Evolutionary conservation across 2,797 vertebrate genomes (phyloP).

Genomic region (Phalanger gymnotis): DNA sequence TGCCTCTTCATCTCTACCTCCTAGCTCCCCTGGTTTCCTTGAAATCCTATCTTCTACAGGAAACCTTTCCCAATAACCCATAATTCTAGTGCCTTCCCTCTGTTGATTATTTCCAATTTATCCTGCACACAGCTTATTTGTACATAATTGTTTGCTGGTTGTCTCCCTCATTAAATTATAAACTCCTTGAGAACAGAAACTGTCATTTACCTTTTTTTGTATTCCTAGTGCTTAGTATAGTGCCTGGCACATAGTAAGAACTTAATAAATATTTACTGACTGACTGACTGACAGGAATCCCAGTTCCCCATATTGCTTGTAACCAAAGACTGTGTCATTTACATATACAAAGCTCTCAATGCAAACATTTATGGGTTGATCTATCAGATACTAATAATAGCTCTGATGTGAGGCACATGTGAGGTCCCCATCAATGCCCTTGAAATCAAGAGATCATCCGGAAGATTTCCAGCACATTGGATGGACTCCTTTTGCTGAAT

Average conservation of each 20-base stretch:
- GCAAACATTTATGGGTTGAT: not conserved
- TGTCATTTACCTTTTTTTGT: not conserved
- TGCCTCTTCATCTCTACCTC: not conserved
- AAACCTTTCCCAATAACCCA: not conserved
- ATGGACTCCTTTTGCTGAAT: not conserved
- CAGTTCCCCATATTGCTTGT: not conserved
- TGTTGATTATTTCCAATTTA: not conserved
- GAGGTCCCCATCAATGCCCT: not conserved
- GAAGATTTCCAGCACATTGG: not conserved
- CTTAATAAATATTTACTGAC: not conserved
- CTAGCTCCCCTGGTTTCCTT: not conserved
- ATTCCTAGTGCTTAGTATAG: not conserved
- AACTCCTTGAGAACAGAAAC: not conserved
- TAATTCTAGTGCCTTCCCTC: not conserved
- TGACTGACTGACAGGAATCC: not conserved
- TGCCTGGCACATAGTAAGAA: not conserved
- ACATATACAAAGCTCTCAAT: not conserved
- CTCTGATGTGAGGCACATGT: not conserved
- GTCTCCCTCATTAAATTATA: not conserved
- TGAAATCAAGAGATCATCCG: not conserved
- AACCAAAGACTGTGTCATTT: not conserved
- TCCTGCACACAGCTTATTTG: not conserved
- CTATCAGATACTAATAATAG: not conserved
- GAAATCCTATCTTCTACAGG: not conserved
- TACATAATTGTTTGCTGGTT: not conserved